These are phyloP conservation scores for Sciurus carolinensis DNA, from an alignment of 2,797 vertebrate species.

Conservation along the genomic window DNA sequence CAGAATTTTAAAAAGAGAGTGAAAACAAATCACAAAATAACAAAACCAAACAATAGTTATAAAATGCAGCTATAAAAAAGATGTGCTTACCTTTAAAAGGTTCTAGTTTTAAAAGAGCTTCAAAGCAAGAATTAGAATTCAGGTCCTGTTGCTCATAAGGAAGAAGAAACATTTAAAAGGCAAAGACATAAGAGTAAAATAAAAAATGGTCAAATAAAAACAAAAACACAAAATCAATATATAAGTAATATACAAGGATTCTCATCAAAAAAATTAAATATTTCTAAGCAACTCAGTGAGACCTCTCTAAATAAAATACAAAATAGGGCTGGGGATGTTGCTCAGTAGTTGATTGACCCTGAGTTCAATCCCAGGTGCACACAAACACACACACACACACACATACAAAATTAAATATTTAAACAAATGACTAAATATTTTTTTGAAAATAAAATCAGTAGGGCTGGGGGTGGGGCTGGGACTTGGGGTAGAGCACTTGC, in stretches of 20 bases:
- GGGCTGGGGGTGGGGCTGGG: too few relatives aligned
- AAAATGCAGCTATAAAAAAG: background rate
- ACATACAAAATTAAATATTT: background rate
- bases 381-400: too few relatives aligned
- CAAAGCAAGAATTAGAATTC: background rate
- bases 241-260: background rate
- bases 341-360: too few relatives aligned
- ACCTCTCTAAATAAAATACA: too few relatives aligned
- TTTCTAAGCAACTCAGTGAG: too few relatives aligned
- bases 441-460: background rate
- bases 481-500: too few relatives aligned
- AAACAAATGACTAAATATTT: background rate
- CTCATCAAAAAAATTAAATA: too few relatives aligned
- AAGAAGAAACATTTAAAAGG: background rate
- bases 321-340: too few relatives aligned
- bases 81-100: background rate
- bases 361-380: too few relatives aligned
- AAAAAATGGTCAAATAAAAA: slow-evolving; percentile 7
- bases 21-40: background rate
- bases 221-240: background rate
- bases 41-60: background rate
- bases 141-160: background rate
- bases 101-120: background rate
- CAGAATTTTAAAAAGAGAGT: background rate
- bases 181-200: background rate